Evolutionary conservation across 1,140 invertebrate genomes (phyloP).

Genomic region (Saccostrea cuccullata): DNA sequence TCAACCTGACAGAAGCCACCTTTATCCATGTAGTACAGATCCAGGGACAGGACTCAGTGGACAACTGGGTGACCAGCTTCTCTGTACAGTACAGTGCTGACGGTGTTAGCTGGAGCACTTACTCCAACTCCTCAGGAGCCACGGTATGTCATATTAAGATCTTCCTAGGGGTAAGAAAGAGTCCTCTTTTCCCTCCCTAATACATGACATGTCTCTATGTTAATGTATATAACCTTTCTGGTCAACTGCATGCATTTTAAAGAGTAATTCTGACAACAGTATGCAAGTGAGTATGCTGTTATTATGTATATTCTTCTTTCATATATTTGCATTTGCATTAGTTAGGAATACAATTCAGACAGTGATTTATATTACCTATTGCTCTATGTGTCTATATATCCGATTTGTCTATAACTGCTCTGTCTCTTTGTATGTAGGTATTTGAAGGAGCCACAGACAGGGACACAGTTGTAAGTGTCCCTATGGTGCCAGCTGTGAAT

Average conservation of each 20-base stretch:
- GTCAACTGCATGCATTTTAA: neutral
- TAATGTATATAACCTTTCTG: neutral
- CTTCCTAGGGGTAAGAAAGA: too few relatives aligned
- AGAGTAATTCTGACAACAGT: too few relatives aligned
- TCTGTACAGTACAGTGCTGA: constrained; percentile 61
- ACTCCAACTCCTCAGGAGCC: constrained; percentile 58
- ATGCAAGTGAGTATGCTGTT: too few relatives aligned
- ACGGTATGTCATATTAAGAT: constrained; percentile 52
- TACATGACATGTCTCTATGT: neutral
- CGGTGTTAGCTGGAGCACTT: constrained; percentile 53
- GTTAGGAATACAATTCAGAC: too few relatives aligned
- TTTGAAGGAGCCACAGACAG: constrained; percentile 61
- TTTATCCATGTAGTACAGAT: constrained; percentile 62
- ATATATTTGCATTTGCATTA: too few relatives aligned
- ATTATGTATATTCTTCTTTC: too few relatives aligned
- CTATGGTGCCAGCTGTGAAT: constrained; percentile 61
- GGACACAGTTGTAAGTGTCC: constrained; percentile 56
- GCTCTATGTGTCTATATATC: too few relatives aligned
- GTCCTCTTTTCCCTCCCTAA: too few relatives aligned
- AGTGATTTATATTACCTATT: too few relatives aligned
- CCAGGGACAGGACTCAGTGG: constrained; percentile 68
- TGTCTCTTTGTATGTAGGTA: constrained; percentile 55
- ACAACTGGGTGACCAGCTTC: constrained; percentile 70
- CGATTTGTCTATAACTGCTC: too few relatives aligned
- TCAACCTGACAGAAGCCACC: constrained; percentile 60